These are phyloP conservation scores for Brachystomella parvula DNA, from an alignment of 1,140 invertebrate genomes.

Conservation along the genomic window DNA sequence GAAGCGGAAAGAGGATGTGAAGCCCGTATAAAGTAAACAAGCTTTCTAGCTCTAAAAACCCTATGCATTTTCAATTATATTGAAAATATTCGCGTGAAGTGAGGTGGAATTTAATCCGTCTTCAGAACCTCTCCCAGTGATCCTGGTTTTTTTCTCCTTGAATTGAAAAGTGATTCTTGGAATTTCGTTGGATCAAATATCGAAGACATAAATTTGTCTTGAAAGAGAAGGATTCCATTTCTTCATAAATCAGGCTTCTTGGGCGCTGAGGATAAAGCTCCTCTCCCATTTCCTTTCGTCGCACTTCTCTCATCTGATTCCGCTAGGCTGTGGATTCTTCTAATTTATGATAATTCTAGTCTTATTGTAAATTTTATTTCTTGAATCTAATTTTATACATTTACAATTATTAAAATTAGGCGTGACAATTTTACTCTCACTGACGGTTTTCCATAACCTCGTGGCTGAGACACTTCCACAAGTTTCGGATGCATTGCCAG, in stretches of 20 bases:
- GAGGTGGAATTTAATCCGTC: no score
- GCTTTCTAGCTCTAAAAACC: no score
- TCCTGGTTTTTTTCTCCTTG: no score
- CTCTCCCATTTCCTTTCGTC: no score
- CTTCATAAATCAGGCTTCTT: neutral
- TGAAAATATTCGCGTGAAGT: no score
- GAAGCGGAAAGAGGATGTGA: no score
- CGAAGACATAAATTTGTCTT: neutral
- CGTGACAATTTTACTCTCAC: slow-evolving; percentile 62
- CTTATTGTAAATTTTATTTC: neutral
- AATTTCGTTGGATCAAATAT: neutral
- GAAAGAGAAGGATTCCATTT: neutral
- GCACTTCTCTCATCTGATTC: no score
- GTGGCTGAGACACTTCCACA: slow-evolving; percentile 49
- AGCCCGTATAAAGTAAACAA: no score
- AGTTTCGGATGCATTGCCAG: slow-evolving; percentile 49
- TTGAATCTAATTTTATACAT: neutral
- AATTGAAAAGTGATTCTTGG: neutral
- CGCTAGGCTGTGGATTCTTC: neutral
- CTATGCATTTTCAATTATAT: no score
- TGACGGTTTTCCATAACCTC: slow-evolving; percentile 58
- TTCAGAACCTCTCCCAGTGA: no score
- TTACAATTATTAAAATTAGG: slow-evolving; percentile 43
- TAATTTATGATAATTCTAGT: slow-evolving; percentile 3
- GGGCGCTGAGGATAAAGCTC: no score